Base-by-base conservation (phyloP, 2,888 invertebrate species). In the Phania funesta region DNA sequence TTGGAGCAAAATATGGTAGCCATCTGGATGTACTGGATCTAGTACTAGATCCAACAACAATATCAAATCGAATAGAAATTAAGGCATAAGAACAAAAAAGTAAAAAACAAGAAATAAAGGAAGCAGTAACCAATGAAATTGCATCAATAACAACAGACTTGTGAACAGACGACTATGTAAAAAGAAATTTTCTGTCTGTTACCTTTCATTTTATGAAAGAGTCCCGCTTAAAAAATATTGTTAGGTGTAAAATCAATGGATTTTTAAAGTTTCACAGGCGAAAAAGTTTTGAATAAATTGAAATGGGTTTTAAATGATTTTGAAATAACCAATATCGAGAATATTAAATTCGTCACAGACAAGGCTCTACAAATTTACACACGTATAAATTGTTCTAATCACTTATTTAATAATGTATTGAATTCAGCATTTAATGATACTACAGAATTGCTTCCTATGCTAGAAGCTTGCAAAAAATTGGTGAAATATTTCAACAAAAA, bases 71-170 rank as follows among this genome's bases (percentile, higher is more conserved):
- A 56, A 58, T 58, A 13, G n/a, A 70, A 58, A 18, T 11, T 9
- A 56, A 41, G 38, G 56, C 56, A 18, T 54, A 68, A 5, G 54
- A 68, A 68, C n/a, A n/a, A 68, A 56, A 46, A 5, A 16, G 11
- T n/a, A 24, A 35, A 9, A 70, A 70, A 22, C 20, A 18, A 22
- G 44, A 68, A n/a, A 24, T 68, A 22, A 54, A 29, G 22, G 44
- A 68, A 44, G 44, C 54, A 20, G 48, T 70, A 6, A 58, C 2
- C 4, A 70, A 44, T 68, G 29, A 44, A 44, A 18, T 3, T 16
- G 58, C 70, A 44, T 70, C 58, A 58, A 22, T 58, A 46, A 58
- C 70, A 58, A 58, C 46, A 6, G 56, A 46, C 22, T 46, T 56
- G 44, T 50, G 68, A 41, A 44, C 18, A 24, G 26, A 54, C 6